Conservation (phyloP, 2,113 vertebrate genomes). For the Oxygymnocypris stewartii region DNA sequence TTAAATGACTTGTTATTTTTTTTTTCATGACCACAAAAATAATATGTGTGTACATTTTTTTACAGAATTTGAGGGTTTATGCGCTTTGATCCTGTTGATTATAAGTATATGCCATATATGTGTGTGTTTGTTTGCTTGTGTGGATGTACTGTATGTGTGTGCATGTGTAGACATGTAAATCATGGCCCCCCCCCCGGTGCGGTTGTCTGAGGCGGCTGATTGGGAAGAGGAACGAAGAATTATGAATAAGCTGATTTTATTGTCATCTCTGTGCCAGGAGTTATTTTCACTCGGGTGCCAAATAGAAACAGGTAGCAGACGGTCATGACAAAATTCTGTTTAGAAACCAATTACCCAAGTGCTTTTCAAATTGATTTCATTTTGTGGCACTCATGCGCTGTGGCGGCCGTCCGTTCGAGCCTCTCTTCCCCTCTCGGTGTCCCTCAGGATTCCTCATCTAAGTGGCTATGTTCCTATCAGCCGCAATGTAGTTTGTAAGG, state of each 20-base stretch:
- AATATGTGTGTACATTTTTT: not conserved
- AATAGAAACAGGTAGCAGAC: conserved; percentile 63
- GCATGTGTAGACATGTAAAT: conserved; percentile 49
- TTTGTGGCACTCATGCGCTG: conserved; percentile 57
- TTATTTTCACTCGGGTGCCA: conserved; percentile 60
- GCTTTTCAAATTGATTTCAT: conserved; percentile 74
- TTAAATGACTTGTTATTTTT: not conserved
- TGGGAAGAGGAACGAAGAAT: conserved; percentile 55
- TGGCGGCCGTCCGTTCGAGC: conserved; percentile 35
- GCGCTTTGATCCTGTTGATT: conserved; percentile 5
- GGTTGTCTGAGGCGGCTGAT: conserved; percentile 48
- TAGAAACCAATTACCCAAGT: conserved; percentile 72
- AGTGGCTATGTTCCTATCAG: conserved; percentile 51
- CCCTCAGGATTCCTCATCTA: conserved; percentile 41
- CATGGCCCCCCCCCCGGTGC: not conserved
- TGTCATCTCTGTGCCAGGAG: conserved; percentile 57
- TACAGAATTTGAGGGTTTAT: not conserved
- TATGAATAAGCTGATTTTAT: conserved; percentile 66
- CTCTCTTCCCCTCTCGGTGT: conserved; percentile 15
- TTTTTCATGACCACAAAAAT: not conserved
- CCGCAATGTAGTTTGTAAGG: conserved; percentile 49
- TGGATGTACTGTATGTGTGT: conserved; percentile 37
- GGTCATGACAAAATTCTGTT: conserved; percentile 69
- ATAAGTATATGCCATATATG: too few relatives aligned
- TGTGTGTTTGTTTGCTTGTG: conserved; percentile 2